phyloP scores from a whole-genome alignment of 2,888 invertebrate species.

The Cryptosula pallasiana region DNA sequence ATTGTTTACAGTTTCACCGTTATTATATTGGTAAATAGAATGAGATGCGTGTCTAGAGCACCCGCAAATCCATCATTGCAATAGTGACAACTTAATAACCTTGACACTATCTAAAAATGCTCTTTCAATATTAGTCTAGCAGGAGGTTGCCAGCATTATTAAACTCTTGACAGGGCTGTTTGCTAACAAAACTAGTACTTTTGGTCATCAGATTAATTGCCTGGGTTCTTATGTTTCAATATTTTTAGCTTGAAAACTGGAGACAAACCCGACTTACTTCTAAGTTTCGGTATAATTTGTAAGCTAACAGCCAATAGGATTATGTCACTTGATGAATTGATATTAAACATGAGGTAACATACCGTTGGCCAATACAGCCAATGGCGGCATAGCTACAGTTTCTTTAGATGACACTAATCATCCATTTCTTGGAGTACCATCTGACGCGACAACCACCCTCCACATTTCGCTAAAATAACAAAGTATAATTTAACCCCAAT shows the following conservation, averaged over 20 bases:
- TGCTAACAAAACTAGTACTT: slow-evolving; percentile 13
- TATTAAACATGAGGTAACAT: slow-evolving; percentile 15
- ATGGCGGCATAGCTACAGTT: neutral
- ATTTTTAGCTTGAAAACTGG: neutral
- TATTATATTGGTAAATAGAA: neutral
- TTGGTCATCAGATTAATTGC: slow-evolving; percentile 14
- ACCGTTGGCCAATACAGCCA: neutral
- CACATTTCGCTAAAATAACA: no score
- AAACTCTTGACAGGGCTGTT: slow-evolving; percentile 7
- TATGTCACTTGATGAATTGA: slow-evolving; percentile 24
- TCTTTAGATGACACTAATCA: slow-evolving; percentile 10
- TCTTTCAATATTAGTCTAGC: slow-evolving; percentile 8
- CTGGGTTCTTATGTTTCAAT: neutral
- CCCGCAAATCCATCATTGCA: neutral
- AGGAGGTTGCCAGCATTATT: slow-evolving; percentile 12
- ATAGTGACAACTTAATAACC: slow-evolving; percentile 20
- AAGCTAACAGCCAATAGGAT: slow-evolving; percentile 18
- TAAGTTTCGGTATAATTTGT: neutral
- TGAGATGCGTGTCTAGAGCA: neutral
- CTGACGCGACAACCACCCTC: neutral
- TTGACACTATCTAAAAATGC: neutral
- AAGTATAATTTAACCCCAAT: no score
- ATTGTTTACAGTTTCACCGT: neutral
- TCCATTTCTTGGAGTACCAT: neutral
- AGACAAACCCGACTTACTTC: neutral